These are phyloP conservation scores for Epizoanthus rinbou DNA, from an alignment of 92 coral and sea anemone species.

Conservation along the genomic window DNA sequence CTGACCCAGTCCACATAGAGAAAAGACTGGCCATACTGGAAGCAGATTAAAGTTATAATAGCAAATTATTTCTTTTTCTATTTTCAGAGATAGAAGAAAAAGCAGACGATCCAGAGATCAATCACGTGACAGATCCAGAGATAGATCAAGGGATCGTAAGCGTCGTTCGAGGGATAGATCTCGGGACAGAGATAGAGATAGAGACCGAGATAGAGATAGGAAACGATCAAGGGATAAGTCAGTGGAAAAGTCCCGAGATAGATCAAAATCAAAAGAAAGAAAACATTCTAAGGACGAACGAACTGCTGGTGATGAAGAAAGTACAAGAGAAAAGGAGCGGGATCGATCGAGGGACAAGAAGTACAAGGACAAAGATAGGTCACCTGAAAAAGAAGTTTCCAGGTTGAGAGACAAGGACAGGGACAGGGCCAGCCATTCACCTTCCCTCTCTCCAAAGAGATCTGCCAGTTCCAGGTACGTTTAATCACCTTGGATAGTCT, in stretches of 20 bases:
- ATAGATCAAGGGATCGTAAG: constrained; percentile 62
- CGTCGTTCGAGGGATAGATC: constrained; percentile 71
- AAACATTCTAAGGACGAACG: constrained; percentile 42
- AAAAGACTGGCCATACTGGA: too few species aligned
- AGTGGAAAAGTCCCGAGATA: constrained; percentile 59
- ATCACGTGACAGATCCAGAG: constrained; percentile 52
- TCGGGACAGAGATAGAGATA: constrained; percentile 39
- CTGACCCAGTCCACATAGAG: too few species aligned
- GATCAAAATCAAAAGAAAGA: constrained; percentile 59
- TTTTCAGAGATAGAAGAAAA: constrained; percentile 64
- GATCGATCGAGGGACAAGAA: constrained; percentile 40
- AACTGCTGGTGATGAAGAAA: constrained; percentile 40
- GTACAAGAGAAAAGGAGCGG: constrained; percentile 37
- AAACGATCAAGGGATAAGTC: constrained; percentile 68
- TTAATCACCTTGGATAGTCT: background rate
- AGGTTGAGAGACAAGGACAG: constrained; percentile 33
- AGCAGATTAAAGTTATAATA: too few species aligned
- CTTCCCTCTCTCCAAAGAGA: constrained; percentile 31
- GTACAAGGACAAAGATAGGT: constrained; percentile 37
- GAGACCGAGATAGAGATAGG: constrained; percentile 39
- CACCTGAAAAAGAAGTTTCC: constrained; percentile 28
- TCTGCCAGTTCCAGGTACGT: constrained; percentile 32
- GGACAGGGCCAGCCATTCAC: constrained; percentile 33
- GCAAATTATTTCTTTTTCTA: background rate
- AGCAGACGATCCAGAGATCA: constrained; percentile 69